These are phyloP conservation scores for Hipparchia sbordonii DNA, from an alignment of 2,888 invertebrate species.

Conservation along the genomic window DNA sequence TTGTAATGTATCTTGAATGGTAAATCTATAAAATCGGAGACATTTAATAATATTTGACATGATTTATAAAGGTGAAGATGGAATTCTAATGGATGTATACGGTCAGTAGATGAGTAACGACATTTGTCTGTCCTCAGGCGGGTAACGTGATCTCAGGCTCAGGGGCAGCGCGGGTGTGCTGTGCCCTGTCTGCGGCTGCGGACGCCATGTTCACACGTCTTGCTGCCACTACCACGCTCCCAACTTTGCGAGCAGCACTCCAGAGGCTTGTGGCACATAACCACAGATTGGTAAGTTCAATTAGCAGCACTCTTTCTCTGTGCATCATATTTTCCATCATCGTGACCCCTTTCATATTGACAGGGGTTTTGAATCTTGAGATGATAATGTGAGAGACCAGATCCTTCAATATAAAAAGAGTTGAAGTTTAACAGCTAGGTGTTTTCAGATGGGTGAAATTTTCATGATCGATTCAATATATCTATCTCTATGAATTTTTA, in stretches of 20 bases:
- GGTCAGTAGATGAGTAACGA: too few relatives aligned
- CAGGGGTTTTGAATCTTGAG: too few relatives aligned
- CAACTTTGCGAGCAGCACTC: constrained; percentile 92
- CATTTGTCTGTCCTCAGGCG: constrained; percentile 48
- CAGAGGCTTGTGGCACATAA: constrained; percentile 93
- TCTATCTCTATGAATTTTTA: background rate
- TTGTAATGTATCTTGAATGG: too few relatives aligned
- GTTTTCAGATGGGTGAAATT: too few relatives aligned
- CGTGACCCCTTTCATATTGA: too few relatives aligned
- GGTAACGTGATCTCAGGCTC: constrained; percentile 87
- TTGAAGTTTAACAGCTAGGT: too few relatives aligned
- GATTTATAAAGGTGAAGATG: background rate
- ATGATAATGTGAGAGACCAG: too few relatives aligned
- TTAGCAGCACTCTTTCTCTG: background rate
- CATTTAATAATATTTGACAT: too few relatives aligned
- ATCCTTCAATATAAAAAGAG: too few relatives aligned
- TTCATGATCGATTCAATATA: too few relatives aligned
- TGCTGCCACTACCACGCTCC: constrained; percentile 92
- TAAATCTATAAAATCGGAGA: too few relatives aligned
- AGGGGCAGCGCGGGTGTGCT: constrained; percentile 94
- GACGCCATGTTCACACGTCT: constrained; percentile 96
- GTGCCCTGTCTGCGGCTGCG: constrained; percentile 94
- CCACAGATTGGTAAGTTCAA: constrained; percentile 85
- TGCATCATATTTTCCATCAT: too few relatives aligned
- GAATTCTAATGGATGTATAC: background rate